A percentile compares a stretch with the other conserved stretches of the same genome.
phyloP scores from a whole-genome alignment of 2,888 invertebrate species.

The Lutraria lutraria region DNA sequence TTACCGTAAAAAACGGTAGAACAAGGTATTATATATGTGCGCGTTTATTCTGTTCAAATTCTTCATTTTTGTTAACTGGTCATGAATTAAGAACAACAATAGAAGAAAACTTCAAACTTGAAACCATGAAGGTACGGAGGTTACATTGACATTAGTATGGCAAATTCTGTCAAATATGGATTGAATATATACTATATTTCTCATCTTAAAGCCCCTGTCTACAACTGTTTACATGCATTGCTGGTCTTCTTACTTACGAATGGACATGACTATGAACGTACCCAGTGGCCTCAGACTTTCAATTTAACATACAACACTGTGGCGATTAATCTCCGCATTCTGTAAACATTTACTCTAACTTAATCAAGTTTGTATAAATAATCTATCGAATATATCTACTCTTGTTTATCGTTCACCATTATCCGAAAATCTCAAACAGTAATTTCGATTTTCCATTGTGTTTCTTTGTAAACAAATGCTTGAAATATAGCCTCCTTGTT shows the following conservation, averaged over 20 bases:
- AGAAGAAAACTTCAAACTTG: too few species aligned
- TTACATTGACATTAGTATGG: too few species aligned
- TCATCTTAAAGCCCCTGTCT: too few species aligned
- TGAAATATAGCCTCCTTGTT: not conserved
- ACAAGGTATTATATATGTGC: too few species aligned
- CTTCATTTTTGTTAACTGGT: too few species aligned
- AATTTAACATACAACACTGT: not conserved
- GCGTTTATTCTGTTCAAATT: too few species aligned
- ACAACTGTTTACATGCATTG: too few species aligned
- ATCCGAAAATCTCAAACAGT: conserved; percentile 7
- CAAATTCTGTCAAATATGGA: too few species aligned
- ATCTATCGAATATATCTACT: not conserved
- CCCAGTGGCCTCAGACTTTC: not conserved
- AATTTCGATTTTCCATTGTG: not conserved
- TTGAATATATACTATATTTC: too few species aligned
- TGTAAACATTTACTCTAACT: conserved; percentile 10
- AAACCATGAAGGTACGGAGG: too few species aligned
- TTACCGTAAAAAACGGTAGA: too few species aligned
- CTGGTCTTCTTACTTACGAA: not conserved
- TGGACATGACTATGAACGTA: not conserved
- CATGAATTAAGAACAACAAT: too few species aligned
- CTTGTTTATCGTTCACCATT: conserved; percentile 9
- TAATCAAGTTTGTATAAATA: conserved; percentile 23
- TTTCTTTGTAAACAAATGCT: not conserved
- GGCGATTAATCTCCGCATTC: not conserved